These are phyloP conservation scores for Pogonophryne albipinna DNA, from an alignment of 2,797 vertebrate genomes.

Conservation along the genomic window DNA sequence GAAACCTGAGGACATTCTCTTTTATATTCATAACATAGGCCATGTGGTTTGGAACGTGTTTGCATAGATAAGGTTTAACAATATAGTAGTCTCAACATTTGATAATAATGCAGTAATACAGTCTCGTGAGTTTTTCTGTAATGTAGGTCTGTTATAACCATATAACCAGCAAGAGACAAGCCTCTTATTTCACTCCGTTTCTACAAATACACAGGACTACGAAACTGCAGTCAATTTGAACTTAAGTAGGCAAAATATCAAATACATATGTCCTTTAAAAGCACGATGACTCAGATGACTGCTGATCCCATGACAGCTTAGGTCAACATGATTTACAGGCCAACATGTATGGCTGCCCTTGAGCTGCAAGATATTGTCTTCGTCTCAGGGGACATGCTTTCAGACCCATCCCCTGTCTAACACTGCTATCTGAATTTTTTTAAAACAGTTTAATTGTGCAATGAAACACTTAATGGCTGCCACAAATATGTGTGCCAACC, in stretches of 20 bases:
- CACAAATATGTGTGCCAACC: constrained; percentile 33
- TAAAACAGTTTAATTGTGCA: constrained; percentile 10
- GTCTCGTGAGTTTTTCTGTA: constrained; percentile 28
- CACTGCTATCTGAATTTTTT: constrained; percentile 25
- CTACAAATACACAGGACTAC: constrained; percentile 44
- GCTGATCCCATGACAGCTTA: constrained; percentile 63
- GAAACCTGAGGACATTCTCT: constrained; percentile 13
- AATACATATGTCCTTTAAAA: constrained; percentile 65
- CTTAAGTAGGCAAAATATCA: constrained; percentile 62
- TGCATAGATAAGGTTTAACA: constrained; percentile 18
- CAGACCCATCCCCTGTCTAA: constrained; percentile 24
- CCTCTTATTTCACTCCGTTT: constrained; percentile 15
- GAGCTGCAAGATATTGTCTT: constrained; percentile 45
- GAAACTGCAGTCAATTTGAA: constrained; percentile 51
- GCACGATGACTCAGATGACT: constrained; percentile 66
- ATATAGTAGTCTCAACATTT: constrained; percentile 8
- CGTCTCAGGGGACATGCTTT: constrained; percentile 37
- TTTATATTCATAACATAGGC: constrained; percentile 15
- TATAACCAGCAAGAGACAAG: constrained; percentile 17
- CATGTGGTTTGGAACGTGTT: constrained; percentile 15
- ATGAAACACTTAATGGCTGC: constrained; percentile 37
- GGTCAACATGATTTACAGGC: constrained; percentile 75
- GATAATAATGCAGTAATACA: constrained; percentile 4
- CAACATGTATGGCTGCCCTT: constrained; percentile 71
- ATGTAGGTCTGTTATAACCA: constrained; percentile 6